A percentile compares a stretch with the other conserved stretches of the same genome.
Conservation (phyloP, 1,140 invertebrate species). For the Phenacoccus solenopsis region DNA sequence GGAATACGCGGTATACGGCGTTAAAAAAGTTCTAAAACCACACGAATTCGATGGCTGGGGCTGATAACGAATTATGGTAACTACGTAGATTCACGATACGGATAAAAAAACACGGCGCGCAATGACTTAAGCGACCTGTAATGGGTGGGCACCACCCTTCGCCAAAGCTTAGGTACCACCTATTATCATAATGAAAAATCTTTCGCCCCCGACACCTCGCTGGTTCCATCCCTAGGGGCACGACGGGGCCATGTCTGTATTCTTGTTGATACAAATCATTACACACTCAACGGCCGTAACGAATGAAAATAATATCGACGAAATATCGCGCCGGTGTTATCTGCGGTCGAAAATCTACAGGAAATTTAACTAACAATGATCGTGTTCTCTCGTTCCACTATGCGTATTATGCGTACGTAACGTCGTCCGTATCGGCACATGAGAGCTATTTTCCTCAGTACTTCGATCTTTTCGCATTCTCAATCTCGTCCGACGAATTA, state of each 20-base stretch:
- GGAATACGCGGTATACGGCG: not conserved
- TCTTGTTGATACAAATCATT: slow-evolving; percentile 12
- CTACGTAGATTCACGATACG: slow-evolving; percentile 16
- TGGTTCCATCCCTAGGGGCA: not conserved
- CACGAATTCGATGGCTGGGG: slow-evolving; percentile 16
- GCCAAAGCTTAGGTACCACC: slow-evolving; percentile 11
- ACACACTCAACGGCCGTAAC: slow-evolving; percentile 15
- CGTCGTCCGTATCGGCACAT: no score
- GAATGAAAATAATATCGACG: slow-evolving; percentile 10
- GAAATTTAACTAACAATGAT: slow-evolving; percentile 15
- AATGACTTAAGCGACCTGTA: slow-evolving; percentile 16
- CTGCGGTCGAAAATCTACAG: slow-evolving; percentile 13
- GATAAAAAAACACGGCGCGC: slow-evolving; percentile 11
- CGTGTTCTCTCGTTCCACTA: not conserved
- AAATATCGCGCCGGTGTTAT: slow-evolving; percentile 11
- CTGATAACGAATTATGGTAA: slow-evolving; percentile 16
- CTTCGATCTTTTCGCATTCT: no score
- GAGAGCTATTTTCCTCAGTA: no score
- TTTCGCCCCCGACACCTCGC: slow-evolving; percentile 6
- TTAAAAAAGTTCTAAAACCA: slow-evolving; percentile 15
- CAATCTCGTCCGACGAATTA: no score
- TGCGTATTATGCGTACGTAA: no score
- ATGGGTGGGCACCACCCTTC: slow-evolving; percentile 15
- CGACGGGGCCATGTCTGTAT: not conserved
- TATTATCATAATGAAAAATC: slow-evolving; percentile 6